Evolutionary conservation across 2,113 vertebrate genomes (phyloP), one percentile per base, ranked within the genome.

Genomic region (Phrynocephalus versicolor): DNA sequence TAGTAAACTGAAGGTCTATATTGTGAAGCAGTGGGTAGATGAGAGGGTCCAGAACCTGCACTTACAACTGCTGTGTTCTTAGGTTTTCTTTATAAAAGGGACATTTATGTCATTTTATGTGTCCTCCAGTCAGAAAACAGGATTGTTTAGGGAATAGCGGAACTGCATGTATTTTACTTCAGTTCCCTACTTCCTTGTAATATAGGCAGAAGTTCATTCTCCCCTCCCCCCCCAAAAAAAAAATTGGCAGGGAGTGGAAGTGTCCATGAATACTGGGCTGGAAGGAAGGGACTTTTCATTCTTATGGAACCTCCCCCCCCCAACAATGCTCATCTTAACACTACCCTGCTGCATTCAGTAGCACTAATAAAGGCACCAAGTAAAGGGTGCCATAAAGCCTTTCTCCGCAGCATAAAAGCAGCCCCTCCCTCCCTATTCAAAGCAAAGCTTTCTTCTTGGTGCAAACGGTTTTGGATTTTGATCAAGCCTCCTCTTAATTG

Each of bases 401-500:
- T 58, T 0, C 10, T 55, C 78, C 19, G 16, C 51, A 35, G 51
- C 18, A 30, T 1, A n/a, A 30, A 67, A 70, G 27, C 25, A 58
- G 7, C 16, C 25, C 18, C 19, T 25, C 45, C 6, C 27, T 21
- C 58, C 27, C 14, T 30, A 27, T 70, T 37, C 37, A 57, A 71
- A 60, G 64, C 23, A 57, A 78, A 51, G 30, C n/a, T 60, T n/a
- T 71, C 55, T 79, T 33, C 35, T 33, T 69, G 23, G 41, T 30
- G 33, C 65, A 62, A 39, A 72, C 72, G 39, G 79, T 45, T n/a
- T 33, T 33, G 37, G 76, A 45, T 78, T 79, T 35, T 85, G 81
- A 83, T 60, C 81, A 39, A 82, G 81, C 18, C 25, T 58, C 55
- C 70, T 82, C 71, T 73, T 83, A 83, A 83, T 73, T 74, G 37